phyloP scores from a whole-genome alignment of 2,113 vertebrate genomes.

The Sorex fumeus region DNA sequence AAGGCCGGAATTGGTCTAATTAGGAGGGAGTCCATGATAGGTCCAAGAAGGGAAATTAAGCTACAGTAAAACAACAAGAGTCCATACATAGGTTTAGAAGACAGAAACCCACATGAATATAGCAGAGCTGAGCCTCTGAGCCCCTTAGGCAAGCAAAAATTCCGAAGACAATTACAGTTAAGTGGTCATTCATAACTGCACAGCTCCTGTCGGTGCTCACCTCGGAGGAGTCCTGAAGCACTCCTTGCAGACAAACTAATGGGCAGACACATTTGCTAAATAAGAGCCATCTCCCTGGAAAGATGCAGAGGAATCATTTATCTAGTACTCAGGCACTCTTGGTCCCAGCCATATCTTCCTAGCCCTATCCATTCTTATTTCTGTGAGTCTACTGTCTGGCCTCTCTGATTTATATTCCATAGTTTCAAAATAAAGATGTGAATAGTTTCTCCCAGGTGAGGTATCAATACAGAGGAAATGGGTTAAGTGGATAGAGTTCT shows the following conservation, averaged over 20 bases:
- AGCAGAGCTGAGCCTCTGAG: not conserved
- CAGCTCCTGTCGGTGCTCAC: not conserved
- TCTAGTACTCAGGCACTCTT: too few species aligned
- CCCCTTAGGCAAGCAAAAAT: not conserved
- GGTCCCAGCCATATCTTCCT: not conserved
- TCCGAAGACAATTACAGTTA: not conserved
- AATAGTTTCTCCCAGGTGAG: not conserved
- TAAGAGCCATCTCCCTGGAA: not conserved
- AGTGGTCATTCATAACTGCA: not conserved
- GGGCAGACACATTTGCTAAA: not conserved
- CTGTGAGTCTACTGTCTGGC: not conserved
- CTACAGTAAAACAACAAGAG: not conserved
- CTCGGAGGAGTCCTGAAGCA: not conserved
- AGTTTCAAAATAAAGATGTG: not conserved
- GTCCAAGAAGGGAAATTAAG: not conserved
- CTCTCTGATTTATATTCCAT: not conserved
- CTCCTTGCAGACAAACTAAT: not conserved
- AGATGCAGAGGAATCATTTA: not conserved
- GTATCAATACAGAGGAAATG: not conserved
- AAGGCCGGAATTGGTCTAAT: not conserved
- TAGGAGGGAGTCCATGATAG: not conserved
- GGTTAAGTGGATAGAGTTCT: not conserved
- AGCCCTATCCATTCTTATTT: not conserved
- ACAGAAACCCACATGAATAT: not conserved
- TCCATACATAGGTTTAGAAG: not conserved